Conservation (phyloP, 1,140 invertebrate species). For the Tribolium madens region DNA sequence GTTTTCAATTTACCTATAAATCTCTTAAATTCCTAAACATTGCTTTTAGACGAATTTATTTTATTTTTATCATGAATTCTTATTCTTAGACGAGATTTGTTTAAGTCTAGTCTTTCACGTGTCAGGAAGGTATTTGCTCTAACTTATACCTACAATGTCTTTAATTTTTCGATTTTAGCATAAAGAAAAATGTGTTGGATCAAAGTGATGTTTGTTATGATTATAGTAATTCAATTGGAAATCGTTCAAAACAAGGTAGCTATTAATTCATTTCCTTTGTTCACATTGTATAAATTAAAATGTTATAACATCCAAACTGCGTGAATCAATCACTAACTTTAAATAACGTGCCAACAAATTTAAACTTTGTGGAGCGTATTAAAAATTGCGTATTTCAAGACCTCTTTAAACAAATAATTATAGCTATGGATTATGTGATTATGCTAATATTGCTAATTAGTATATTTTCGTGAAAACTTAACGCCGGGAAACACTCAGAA, state of each 20-base stretch:
- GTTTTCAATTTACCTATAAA: conserved; percentile 12
- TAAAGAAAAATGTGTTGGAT: background rate
- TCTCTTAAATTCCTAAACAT: background rate
- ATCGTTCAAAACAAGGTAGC: conserved; percentile 4
- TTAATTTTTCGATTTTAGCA: too few relatives aligned
- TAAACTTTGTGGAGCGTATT: background rate
- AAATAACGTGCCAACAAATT: background rate
- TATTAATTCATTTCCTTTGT: background rate
- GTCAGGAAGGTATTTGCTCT: background rate
- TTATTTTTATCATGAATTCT: conserved; percentile 7
- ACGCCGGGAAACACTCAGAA: background rate
- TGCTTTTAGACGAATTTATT: background rate
- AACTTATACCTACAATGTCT: too few relatives aligned
- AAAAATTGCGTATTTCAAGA: background rate
- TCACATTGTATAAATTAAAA: background rate
- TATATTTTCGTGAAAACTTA: too few relatives aligned
- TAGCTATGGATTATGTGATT: background rate
- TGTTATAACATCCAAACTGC: too few relatives aligned
- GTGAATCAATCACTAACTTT: conserved; percentile 9
- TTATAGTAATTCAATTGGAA: background rate
- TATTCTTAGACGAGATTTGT: background rate
- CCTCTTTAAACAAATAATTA: background rate
- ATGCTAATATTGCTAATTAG: too few relatives aligned
- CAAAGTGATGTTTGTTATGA: conserved; percentile 6
- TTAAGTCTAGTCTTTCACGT: background rate